These are phyloP conservation scores for Pachycephus smyrnensis DNA, from an alignment of 2,888 invertebrate species.

Conservation along the genomic window DNA sequence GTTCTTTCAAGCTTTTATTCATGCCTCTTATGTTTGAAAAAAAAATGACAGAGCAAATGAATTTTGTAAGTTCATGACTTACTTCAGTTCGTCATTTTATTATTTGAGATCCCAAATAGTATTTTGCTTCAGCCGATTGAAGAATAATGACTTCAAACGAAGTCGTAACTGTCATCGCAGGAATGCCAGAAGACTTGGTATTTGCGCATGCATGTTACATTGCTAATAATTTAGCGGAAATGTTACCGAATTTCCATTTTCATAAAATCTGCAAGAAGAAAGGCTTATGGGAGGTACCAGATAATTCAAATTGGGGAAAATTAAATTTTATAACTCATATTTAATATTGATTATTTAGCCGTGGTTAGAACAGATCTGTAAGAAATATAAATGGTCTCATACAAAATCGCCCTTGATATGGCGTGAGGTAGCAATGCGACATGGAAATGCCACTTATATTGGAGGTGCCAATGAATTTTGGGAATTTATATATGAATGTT, in stretches of 20 bases:
- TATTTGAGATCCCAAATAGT: not conserved
- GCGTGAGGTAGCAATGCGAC: conserved; percentile 72
- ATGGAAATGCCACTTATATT: conserved; percentile 71
- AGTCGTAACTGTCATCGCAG: conserved; percentile 67
- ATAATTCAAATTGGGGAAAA: not conserved
- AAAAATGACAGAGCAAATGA: not conserved
- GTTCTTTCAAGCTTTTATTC: not conserved
- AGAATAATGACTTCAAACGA: conserved; percentile 14
- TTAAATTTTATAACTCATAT: not conserved
- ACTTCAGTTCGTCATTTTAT: conserved; percentile 13
- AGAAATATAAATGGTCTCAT: conserved; percentile 71
- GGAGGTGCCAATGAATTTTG: conserved; percentile 73
- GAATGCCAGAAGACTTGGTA: conserved; percentile 69
- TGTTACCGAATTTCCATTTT: conserved; percentile 71
- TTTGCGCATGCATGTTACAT: conserved; percentile 71
- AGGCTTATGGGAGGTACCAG: conserved; percentile 70
- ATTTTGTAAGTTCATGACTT: not conserved
- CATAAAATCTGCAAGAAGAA: conserved; percentile 68
- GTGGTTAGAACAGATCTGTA: conserved; percentile 70
- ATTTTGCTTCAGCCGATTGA: not conserved
- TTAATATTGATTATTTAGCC: conserved; percentile 53
- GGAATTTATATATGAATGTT: conserved; percentile 74
- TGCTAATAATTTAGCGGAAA: conserved; percentile 70
- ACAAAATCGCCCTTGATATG: conserved; percentile 71
- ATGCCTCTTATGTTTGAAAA: not conserved